These are phyloP conservation scores for Pollenia amentaria DNA, from an alignment of 2,888 invertebrate genomes.

Conservation along the genomic window DNA sequence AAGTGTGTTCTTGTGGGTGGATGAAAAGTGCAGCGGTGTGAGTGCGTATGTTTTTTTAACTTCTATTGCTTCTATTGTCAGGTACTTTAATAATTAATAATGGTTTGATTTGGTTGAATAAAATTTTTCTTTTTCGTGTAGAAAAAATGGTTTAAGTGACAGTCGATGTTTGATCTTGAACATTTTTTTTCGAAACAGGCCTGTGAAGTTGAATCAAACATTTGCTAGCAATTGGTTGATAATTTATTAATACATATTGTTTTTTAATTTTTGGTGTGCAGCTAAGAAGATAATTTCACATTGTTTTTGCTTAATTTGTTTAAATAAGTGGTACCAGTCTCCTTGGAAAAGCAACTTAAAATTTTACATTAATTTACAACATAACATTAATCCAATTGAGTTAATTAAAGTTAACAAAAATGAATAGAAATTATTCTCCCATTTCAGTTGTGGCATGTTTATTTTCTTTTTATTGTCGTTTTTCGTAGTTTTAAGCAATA, in stretches of 20 bases:
- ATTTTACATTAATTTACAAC: too few species aligned
- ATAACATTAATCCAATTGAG: background rate
- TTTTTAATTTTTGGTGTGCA: background rate
- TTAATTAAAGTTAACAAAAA: background rate
- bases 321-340: constrained; percentile 4
- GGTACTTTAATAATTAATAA: constrained; percentile 74
- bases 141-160: background rate
- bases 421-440: constrained; percentile 32
- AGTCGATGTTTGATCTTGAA: background rate
- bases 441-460: constrained; percentile 45
- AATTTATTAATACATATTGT: background rate
- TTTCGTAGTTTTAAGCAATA: constrained; percentile 33
- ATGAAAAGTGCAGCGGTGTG: background rate
- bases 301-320: background rate
- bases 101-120: constrained; percentile 33
- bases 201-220: background rate
- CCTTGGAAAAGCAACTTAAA: constrained; percentile 45
- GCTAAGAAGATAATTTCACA: constrained; percentile 3
- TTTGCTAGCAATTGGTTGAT: background rate
- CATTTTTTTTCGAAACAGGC: background rate
- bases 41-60: background rate
- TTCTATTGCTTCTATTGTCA: constrained; percentile 76
- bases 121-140: background rate
- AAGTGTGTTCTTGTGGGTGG: background rate
- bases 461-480: constrained; percentile 38